Percentiles rank a stretch among this genome's conserved stretches.
Evolutionary conservation across 1,140 invertebrate genomes (phyloP).

Genomic region (Patella vulgata): DNA sequence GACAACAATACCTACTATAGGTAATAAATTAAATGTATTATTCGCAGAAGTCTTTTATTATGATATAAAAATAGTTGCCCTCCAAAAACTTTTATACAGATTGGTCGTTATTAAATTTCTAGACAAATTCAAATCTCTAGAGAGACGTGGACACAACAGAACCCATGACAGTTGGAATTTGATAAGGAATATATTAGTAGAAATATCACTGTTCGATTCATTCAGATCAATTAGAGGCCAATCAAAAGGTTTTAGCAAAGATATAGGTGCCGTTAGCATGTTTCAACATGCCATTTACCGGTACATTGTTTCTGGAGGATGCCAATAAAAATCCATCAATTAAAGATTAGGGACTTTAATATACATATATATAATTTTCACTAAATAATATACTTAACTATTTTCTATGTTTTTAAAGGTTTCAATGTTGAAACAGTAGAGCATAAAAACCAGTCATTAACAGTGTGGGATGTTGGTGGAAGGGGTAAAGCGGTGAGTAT

Average conservation of each 20-base stretch:
- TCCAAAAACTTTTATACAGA: background rate
- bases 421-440: slow-evolving; percentile 96
- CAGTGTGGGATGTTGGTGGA: slow-evolving; percentile 88
- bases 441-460: slow-evolving; percentile 95
- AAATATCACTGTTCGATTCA: too few relatives aligned
- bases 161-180: too few relatives aligned
- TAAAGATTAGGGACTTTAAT: background rate
- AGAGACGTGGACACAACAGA: too few relatives aligned
- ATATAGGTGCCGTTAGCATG: too few relatives aligned
- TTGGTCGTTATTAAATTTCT: background rate
- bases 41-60: too few relatives aligned
- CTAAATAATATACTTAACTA: background rate
- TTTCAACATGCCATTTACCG: too few relatives aligned
- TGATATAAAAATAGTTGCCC: background rate
- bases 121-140: too few relatives aligned
- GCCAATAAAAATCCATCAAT: background rate
- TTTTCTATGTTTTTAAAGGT: slow-evolving; percentile 69
- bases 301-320: too few relatives aligned
- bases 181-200: too few relatives aligned
- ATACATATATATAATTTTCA: background rate
- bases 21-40: slow-evolving; percentile 67
- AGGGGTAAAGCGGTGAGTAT: slow-evolving; percentile 68
- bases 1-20: slow-evolving; percentile 99
- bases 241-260: too few relatives aligned
- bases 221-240: too few relatives aligned